These are phyloP conservation scores for Odontesthes bonariensis DNA, from an alignment of 2,113 vertebrate genomes.

Conservation along the genomic window DNA sequence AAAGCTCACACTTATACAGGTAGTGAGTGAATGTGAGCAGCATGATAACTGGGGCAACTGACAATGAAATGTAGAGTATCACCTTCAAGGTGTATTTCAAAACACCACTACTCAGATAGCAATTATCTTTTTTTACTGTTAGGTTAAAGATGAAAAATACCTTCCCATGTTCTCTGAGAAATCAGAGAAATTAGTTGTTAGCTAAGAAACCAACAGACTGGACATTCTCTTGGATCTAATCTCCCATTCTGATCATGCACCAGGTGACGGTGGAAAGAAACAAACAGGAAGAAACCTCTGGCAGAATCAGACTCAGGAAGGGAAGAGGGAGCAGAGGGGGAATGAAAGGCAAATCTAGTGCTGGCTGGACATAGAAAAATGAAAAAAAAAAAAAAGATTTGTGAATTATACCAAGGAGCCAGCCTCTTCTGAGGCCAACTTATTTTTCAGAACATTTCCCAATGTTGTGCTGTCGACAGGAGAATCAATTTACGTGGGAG, in stretches of 20 bases:
- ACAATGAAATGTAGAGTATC: slow-evolving; percentile 65
- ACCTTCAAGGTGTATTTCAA: slow-evolving; percentile 49
- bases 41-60: slow-evolving; percentile 58
- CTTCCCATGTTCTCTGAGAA: slow-evolving; percentile 18
- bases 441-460: too few species aligned
- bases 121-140: slow-evolving; percentile 18
- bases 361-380: slow-evolving; percentile 33
- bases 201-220: too few species aligned
- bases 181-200: slow-evolving; percentile 11
- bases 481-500: too few species aligned
- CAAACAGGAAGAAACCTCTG: too few species aligned
- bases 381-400: not conserved
- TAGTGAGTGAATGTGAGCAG: slow-evolving; percentile 38
- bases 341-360: slow-evolving; percentile 51
- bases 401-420: too few species aligned
- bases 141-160: not conserved
- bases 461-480: too few species aligned
- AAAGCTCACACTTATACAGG: slow-evolving; percentile 55
- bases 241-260: too few species aligned
- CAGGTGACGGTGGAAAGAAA: too few species aligned
- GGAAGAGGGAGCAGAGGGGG: slow-evolving; percentile 16
- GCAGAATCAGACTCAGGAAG: too few species aligned
- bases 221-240: too few species aligned
- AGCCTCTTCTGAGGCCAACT: too few species aligned
- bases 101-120: slow-evolving; percentile 1